These are phyloP conservation scores for Lasioglossum villosulum DNA, from an alignment of 2,888 invertebrate genomes.

Conservation along the genomic window DNA sequence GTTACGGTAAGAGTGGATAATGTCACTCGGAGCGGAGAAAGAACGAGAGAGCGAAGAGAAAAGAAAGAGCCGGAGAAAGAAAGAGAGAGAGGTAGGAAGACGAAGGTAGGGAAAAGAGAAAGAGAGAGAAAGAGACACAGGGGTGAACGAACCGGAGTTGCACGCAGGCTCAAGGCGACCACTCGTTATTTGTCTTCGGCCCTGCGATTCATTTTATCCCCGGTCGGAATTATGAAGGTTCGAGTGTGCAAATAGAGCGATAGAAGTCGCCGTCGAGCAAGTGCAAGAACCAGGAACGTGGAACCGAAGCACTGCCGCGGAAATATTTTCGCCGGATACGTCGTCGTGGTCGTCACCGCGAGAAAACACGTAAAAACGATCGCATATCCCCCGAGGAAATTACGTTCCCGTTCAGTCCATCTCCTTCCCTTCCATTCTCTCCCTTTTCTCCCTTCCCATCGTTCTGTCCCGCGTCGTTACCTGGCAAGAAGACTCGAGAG, in stretches of 20 bases:
- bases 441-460: background rate
- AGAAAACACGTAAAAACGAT: conserved; percentile 27
- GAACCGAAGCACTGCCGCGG: conserved; percentile 13
- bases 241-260: conserved; percentile 29
- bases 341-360: conserved; percentile 17
- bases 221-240: conserved; percentile 33
- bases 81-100: background rate
- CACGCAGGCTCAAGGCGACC: conserved; percentile 33
- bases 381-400: conserved; percentile 18
- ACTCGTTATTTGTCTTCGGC: conserved; percentile 35
- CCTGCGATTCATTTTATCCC: conserved; percentile 40
- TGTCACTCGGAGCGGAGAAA: conserved; percentile 37
- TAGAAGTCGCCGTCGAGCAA: conserved; percentile 3
- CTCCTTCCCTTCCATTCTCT: background rate
- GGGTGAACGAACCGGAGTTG: conserved; percentile 59
- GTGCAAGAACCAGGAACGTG: conserved; percentile 8
- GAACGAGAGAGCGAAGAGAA: background rate
- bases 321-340: conserved; percentile 18
- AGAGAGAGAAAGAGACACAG: background rate
- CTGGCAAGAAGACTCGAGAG: conserved; percentile 14
- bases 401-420: background rate
- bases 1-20: conserved; percentile 55
- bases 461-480: background rate
- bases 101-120: background rate
- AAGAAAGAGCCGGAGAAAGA: background rate